These are phyloP conservation scores for Sylvilagus floridanus DNA, from an alignment of 2,797 vertebrate species.

Conservation along the genomic window DNA sequence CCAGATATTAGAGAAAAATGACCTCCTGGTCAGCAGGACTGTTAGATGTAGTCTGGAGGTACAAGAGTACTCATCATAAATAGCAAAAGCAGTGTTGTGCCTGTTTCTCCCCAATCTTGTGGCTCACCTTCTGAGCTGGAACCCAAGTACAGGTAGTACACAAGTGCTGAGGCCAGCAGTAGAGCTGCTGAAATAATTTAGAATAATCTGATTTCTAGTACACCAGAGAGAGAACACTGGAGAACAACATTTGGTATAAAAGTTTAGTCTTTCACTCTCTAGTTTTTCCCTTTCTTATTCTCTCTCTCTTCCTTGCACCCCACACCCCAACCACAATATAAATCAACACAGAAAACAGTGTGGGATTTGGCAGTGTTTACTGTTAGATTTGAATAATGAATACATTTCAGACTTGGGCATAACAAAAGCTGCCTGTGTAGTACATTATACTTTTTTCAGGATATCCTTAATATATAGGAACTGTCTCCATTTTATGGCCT, in stretches of 20 bases:
- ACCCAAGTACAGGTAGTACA: background rate
- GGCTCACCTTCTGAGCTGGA: background rate
- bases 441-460: constrained; percentile 79
- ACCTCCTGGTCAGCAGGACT: background rate
- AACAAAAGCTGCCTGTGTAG: constrained; percentile 88
- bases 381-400: constrained; percentile 87
- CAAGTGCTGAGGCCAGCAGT: background rate
- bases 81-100: background rate
- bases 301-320: constrained; percentile 22
- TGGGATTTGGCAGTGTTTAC: constrained; percentile 85
- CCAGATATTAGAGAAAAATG: background rate
- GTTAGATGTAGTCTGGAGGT: background rate
- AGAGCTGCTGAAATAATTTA: constrained; percentile 38
- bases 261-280: constrained; percentile 66
- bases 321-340: constrained; percentile 85
- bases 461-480: constrained; percentile 73
- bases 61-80: background rate
- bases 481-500: constrained; percentile 64
- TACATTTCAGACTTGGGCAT: constrained; percentile 84
- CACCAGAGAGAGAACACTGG: constrained; percentile 60
- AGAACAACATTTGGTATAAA: constrained; percentile 80
- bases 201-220: constrained; percentile 57
- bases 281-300: constrained; percentile 33
- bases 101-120: background rate
- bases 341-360: constrained; percentile 87